These are phyloP conservation scores for Solea senegalensis DNA, from an alignment of 2,113 vertebrate genomes.

Conservation along the genomic window DNA sequence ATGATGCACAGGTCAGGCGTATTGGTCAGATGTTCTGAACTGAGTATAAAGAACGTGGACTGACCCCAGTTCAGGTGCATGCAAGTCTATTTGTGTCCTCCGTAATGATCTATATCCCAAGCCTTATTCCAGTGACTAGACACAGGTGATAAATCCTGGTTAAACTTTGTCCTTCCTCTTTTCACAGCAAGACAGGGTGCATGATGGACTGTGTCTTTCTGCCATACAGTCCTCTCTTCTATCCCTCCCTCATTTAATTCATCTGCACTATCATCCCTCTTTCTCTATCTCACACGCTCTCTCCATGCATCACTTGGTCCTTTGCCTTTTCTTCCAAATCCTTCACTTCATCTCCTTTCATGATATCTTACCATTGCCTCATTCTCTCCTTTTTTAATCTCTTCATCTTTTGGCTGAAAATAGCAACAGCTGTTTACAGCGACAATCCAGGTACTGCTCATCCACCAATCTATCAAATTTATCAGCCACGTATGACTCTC, in stretches of 20 bases:
- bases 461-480: background rate
- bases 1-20: background rate
- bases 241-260: slow-evolving; percentile 55
- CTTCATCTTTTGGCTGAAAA: slow-evolving; percentile 4
- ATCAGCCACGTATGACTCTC: background rate
- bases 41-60: slow-evolving; percentile 34
- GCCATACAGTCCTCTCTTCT: slow-evolving; percentile 36
- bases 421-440: background rate
- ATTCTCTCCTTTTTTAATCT: background rate
- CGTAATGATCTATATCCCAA: slow-evolving; percentile 70
- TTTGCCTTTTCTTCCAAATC: slow-evolving; percentile 9
- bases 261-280: slow-evolving; percentile 35
- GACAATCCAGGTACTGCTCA: background rate
- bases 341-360: slow-evolving; percentile 12
- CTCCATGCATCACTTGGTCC: slow-evolving; percentile 41
- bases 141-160: slow-evolving; percentile 74
- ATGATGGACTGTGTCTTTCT: slow-evolving; percentile 73
- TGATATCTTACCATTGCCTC: slow-evolving; percentile 1
- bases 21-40: background rate
- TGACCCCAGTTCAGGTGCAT: slow-evolving; percentile 61
- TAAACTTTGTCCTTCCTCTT: slow-evolving; percentile 79
- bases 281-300: slow-evolving; percentile 26
- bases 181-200: slow-evolving; percentile 61
- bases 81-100: slow-evolving; percentile 69
- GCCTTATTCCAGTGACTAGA: slow-evolving; percentile 69